Base-by-base conservation (phyloP, 2,113 vertebrate species). In the Scytalopus superciliaris region DNA sequence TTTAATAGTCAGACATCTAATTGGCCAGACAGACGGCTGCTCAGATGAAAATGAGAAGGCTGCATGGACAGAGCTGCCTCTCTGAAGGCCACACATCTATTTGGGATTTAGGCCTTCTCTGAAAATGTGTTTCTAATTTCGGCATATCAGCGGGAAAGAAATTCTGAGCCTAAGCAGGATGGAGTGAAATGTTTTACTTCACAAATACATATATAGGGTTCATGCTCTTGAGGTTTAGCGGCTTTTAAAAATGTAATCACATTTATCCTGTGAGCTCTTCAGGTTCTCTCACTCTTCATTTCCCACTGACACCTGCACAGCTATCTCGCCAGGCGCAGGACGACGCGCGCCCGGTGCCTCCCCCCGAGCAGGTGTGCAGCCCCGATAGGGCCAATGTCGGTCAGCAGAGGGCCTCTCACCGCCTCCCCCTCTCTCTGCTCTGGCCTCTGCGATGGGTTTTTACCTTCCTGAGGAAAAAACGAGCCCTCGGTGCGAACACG, bases 61-160 rank as follows among this genome's bases (percentile, higher is more conserved):
- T 94, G 68, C 33, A 85, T 62, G 74, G 78, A 45, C 81, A 52
- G 68, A 86, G 79, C 63, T 90, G 84, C 35, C 70, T 85, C 90
- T 90, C 89, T 90, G 75, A 91, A 90, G 88, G 66, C 89, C 35
- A 62, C 17, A 4, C 18, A 91, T 83, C 67, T 76, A 73, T 73
- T 50, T 84, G 89, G 60, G 91, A 87, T 81, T 85, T 55, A 68
- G 49, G 14, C 22, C n/a, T 84, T 74, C 87, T 80, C 75, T 93
- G 75, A 69, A 93, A 97, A 94, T 82, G 14, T 60, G 45, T 89
- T 97, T 94, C 93, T 80, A 90, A 94, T 96, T 96, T 91, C 80
- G 67, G 37, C 21, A 0, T 82, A 93, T 91, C 91, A 86, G 68
- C 23, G 35, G 49, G 84, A 86, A 94, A 94, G 57, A 88, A 88